Percentiles rank a stretch among this genome's conserved stretches.
Conservation (phyloP, 2,113 vertebrate genomes). For the Varanus salvator region DNA sequence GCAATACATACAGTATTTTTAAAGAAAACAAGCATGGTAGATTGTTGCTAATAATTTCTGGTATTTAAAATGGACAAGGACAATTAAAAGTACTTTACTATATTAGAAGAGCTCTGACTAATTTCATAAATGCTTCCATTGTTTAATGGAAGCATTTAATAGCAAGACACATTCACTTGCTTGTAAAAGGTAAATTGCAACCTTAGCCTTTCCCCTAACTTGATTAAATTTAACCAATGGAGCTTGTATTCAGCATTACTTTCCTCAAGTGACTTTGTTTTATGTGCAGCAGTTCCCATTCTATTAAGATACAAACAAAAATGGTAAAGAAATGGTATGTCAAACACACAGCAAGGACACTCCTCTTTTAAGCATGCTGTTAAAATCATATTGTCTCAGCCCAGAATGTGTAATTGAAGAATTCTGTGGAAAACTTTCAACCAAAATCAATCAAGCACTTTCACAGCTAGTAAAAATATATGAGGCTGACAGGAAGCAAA, state of each 20-base stretch:
- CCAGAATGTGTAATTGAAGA: constrained; percentile 37
- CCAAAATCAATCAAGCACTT: constrained; percentile 34
- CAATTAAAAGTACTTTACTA: constrained; percentile 15
- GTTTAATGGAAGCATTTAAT: constrained; percentile 5
- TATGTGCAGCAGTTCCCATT: constrained; percentile 43
- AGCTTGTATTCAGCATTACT: constrained; percentile 49
- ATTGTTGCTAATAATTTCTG: constrained; percentile 1
- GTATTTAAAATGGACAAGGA: neutral
- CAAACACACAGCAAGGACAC: neutral
- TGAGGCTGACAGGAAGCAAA: constrained; percentile 15
- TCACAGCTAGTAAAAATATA: constrained; percentile 23
- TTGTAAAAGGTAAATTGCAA: constrained; percentile 57
- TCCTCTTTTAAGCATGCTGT: neutral
- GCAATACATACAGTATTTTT: neutral
- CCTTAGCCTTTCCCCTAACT: constrained; percentile 52
- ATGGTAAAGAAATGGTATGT: neutral
- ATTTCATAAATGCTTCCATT: constrained; percentile 36
- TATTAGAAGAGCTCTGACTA: constrained; percentile 8
- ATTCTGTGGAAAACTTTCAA: constrained; percentile 33
- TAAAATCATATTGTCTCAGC: neutral
- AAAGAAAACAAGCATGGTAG: neutral
- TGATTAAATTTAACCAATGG: constrained; percentile 60
- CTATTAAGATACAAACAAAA: constrained; percentile 34
- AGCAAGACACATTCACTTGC: constrained; percentile 32
- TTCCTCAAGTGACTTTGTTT: constrained; percentile 41